phyloP scores from a whole-genome alignment of 1,140 invertebrate genomes.

The Drosophila nasuta region DNA sequence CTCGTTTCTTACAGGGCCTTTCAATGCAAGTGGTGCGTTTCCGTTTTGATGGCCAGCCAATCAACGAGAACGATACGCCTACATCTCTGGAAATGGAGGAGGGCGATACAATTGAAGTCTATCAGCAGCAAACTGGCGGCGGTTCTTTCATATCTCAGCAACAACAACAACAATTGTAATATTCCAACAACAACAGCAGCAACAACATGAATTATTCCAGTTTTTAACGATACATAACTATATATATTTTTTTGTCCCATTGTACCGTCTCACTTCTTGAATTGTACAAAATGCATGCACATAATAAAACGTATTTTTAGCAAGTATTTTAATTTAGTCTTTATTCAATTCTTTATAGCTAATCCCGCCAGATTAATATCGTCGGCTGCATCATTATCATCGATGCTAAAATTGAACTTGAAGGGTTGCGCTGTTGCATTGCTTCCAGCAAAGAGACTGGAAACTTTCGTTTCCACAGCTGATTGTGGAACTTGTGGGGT shows the following conservation, averaged over 20 bases:
- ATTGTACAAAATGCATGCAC: conserved; percentile 13
- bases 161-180: background rate
- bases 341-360: conserved; percentile 36
- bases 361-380: conserved; percentile 60
- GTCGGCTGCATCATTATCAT: conserved; percentile 59
- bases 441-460: conserved; percentile 43
- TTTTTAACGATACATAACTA: background rate
- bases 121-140: conserved; percentile 96
- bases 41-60: conserved; percentile 96
- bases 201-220: no score
- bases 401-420: conserved; percentile 86
- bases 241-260: conserved; percentile 1
- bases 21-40: conserved; percentile 95
- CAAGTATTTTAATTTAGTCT: conserved; percentile 10
- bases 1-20: conserved; percentile 86
- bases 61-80: conserved; percentile 96
- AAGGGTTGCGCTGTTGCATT: conserved; percentile 80
- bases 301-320: conserved; percentile 22
- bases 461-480: background rate
- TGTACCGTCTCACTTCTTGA: background rate
- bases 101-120: conserved; percentile 97
- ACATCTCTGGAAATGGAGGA: conserved; percentile 96
- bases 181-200: background rate
- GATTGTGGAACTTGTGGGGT: background rate
- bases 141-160: background rate